Evolutionary conservation across 1,140 invertebrate species (phyloP), one percentile per base, ranked within the genome.

Genomic region (Scaptomyza montana): DNA sequence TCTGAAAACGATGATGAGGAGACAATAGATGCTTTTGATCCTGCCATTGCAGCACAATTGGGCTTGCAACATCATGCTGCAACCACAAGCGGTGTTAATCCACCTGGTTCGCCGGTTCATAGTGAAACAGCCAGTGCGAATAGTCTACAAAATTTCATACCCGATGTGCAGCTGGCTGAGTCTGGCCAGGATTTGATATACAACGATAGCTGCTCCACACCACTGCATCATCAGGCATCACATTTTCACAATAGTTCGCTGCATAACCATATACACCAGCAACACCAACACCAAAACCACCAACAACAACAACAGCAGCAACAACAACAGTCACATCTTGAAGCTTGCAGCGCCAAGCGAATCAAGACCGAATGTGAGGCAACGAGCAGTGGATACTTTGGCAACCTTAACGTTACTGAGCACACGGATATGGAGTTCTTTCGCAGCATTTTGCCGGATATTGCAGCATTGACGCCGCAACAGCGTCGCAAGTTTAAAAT

Each of bases 401-500:
- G 69, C n/a, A 73, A 75, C 5, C 65, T 81, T 4, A 80, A 71
- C 25, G 70, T 46, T 7, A 74, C 71, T 2, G 90, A 91, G 55
- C 41, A 86, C 49, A 72, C 90, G 28, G 90, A 92, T 62, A 89
- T 92, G 85, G 90, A 91, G 53, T 92, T 92, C 81, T 92, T 92
- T 33, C 80, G 90, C 13, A 92, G 90, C 73, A 80, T 92, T 41
- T 56, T 92, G 8, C 90, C 90, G 5, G 90, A 92, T 47, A 86
- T 91, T 62, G 79, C 76, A 0, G 71, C 64, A 1, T 53, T 92
- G n/a, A 91, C 89, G 8, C 72, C 89, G 9, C 79, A 86, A 36
- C 90, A 92, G 45, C 91, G 89, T 25, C 70, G 90, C 33, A 91
- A 91, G 30, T 90, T 92, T 21, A 92, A 91, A 74, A 92, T 92